These are phyloP conservation scores for Drosophila ercepeae DNA, from an alignment of 1,140 invertebrate species.

Conservation along the genomic window DNA sequence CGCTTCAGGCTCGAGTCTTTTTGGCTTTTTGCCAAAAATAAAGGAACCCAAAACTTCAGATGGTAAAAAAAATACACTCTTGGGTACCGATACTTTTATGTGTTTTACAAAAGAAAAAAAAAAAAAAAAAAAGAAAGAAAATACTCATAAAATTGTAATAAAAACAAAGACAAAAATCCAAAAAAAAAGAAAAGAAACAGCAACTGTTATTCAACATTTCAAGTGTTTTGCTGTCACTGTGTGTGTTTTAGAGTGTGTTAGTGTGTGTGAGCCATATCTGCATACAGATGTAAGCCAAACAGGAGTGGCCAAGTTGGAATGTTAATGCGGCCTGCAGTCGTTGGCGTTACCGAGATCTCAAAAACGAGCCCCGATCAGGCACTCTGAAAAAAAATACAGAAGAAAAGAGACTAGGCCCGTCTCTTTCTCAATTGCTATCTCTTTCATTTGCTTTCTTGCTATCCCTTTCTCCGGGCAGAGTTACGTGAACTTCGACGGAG, in stretches of 20 bases:
- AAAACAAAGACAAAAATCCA: conserved; percentile 48
- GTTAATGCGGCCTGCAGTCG: conserved; percentile 75
- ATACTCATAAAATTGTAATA: conserved; percentile 57
- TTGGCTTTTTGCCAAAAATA: conserved; percentile 12
- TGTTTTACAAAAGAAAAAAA: conserved; percentile 21
- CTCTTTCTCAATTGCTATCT: not conserved
- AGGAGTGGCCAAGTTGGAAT: conserved; percentile 80
- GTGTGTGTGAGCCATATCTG: conserved; percentile 37
- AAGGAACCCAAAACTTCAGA: too few relatives aligned
- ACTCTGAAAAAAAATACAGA: conserved; percentile 11
- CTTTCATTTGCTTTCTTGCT: not conserved
- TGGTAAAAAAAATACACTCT: too few relatives aligned
- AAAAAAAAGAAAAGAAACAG: conserved; percentile 52
- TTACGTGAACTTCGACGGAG: conserved; percentile 60
- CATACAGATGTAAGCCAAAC: conserved; percentile 53
- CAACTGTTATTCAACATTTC: conserved; percentile 78
- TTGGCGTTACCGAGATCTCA: conserved; percentile 67
- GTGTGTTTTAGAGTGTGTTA: conserved; percentile 22
- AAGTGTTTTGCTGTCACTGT: too few relatives aligned
- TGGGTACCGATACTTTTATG: conserved; percentile 15
- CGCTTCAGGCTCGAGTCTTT: not conserved
- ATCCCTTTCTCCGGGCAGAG: conserved; percentile 21
- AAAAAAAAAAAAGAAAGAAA: too few relatives aligned
- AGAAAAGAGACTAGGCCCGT: conserved; percentile 5
- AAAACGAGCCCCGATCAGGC: conserved; percentile 8